Base-by-base conservation (phyloP, 2,113 vertebrate species). In the Balaeniceps rex region DNA sequence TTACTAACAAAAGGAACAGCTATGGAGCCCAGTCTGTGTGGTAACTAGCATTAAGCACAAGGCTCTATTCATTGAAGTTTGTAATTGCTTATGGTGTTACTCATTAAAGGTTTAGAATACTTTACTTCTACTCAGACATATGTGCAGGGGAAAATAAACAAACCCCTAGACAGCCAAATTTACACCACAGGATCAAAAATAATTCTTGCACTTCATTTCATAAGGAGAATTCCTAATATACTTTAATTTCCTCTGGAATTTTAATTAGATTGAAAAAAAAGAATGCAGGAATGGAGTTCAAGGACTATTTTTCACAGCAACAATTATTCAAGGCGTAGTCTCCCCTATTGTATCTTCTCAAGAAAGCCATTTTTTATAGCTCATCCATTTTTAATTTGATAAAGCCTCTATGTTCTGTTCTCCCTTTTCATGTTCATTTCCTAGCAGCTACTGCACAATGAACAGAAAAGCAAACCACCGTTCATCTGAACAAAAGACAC, bases 301-400 rank as follows among this genome's bases (percentile, higher is more conserved):
- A 71, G 60, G 51, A 90, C 77, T 92, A 89, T 83, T 91, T 78
- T 94, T 54, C 93, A 74, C 19, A 93, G 42, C 44, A 90, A 57
- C 58, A 94, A 86, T 84, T 96, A 96, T 89, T 94, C 58, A 68
- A 96, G 88, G 92, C 86, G 58, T 51, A 96, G 54, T 68, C 46
- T 87, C 76, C 55, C 26, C 21, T 83, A 78, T 95, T 92, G 52
- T 19, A 89, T 44, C 83, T 68, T 74, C 74, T 83, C 57, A 95
- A 94, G 65, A 95, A 98, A 97, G 40, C 57, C 71, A 90, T 79
- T 90, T 79, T 55, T 87, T 72, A 93, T 66, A 94, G 57, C 72
- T 93, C 76, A 84, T 90, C 71, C 76, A 97, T 97, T 97, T 97
- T 97, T 97, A 97, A 96, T 97, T 90, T 71, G 84, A 93, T 88